Evolutionary conservation across 2,797 vertebrate genomes (phyloP), one percentile per base, ranked within the genome.

Genomic region (Hozukius guyotensis): DNA sequence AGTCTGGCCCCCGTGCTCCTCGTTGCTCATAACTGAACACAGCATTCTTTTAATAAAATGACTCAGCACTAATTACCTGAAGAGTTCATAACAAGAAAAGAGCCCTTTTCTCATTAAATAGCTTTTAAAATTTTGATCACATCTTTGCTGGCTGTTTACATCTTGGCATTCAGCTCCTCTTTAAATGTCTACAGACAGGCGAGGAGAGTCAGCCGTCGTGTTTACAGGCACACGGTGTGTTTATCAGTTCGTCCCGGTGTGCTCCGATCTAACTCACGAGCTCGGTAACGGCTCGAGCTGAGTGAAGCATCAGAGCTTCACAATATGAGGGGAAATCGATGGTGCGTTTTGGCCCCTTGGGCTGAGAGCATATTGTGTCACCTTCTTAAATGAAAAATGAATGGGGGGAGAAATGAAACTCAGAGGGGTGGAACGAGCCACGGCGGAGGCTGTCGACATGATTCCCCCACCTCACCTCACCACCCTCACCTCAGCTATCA

Each of bases 311-410:
- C 91, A 85, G 84, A 89, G 87, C 87, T 72, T 81, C 78, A 67
- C 90, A 71, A 80, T 87, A 81, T 84, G 87, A 90, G 89, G 79
- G 87, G 88, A 92, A 94, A 94, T 93, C 91, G 81, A 94, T 93
- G 93, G 85, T 71, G 82, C 87, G 74, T 88, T 90, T 85, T 90
- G 75, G 89, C 87, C 88, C 87, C 86, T 82, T 77, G 87, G 87
- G 90, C 92, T 81, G 78, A 83, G 91, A 92, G 85, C 89, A 91
- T 87, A 88, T 90, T 87, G 92, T 94, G 92, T 94, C 92, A 92
- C 92, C 88, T 89, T 90, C 86, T 89, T 91, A 91, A 93, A 94
- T 95, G 93, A 95, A 94, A 95, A 95, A 95, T 94, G 93, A 93
- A 93, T 84, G 87, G 79, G 79, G 87, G 70, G 68, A 89, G 88